phyloP scores from a whole-genome alignment of 2,888 invertebrate species.

The Drosophila neotestacea region DNA sequence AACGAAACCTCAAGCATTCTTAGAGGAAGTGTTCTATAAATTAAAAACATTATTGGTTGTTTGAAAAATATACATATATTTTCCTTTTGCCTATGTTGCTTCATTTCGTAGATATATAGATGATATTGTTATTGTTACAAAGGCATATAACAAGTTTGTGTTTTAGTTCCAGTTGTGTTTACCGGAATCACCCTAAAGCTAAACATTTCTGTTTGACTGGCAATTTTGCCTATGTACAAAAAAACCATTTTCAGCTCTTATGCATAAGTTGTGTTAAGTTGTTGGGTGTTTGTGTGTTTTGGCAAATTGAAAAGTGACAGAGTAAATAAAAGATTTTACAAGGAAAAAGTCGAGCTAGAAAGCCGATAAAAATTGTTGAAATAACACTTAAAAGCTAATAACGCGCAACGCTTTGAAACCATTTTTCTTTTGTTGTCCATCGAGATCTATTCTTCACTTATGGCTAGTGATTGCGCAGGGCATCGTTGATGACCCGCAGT shows the following conservation, averaged over 20 bases:
- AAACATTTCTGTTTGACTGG: slow-evolving; percentile 44
- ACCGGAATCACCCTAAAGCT: slow-evolving; percentile 51
- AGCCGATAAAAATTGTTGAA: slow-evolving; percentile 40
- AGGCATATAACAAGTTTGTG: slow-evolving; percentile 40
- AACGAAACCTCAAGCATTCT: too few relatives aligned
- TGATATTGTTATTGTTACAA: slow-evolving; percentile 33
- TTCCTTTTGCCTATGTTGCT: slow-evolving; percentile 33
- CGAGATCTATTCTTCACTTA: slow-evolving; percentile 10
- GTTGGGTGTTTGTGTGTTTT: slow-evolving; percentile 10
- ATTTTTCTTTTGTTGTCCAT: slow-evolving; percentile 4
- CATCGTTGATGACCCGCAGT: slow-evolving; percentile 81
- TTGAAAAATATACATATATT: slow-evolving; percentile 46
- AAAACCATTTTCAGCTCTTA: slow-evolving; percentile 15
- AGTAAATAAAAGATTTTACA: slow-evolving; percentile 33
- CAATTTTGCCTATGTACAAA: slow-evolving; percentile 34
- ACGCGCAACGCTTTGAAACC: slow-evolving; percentile 50
- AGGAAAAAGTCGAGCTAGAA: slow-evolving; percentile 20
- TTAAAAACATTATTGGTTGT: neutral
- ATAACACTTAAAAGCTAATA: slow-evolving; percentile 68
- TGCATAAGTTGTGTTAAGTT: slow-evolving; percentile 15
- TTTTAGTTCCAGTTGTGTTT: slow-evolving; percentile 52
- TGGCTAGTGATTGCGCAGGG: slow-evolving; percentile 76
- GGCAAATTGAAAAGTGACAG: slow-evolving; percentile 35
- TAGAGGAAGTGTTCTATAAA: neutral
- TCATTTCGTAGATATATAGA: slow-evolving; percentile 40